Percentiles rank a stretch among this genome's conserved stretches.
Conservation (phyloP, 2,113 vertebrate species). For the Trematomus loennbergii region DNA sequence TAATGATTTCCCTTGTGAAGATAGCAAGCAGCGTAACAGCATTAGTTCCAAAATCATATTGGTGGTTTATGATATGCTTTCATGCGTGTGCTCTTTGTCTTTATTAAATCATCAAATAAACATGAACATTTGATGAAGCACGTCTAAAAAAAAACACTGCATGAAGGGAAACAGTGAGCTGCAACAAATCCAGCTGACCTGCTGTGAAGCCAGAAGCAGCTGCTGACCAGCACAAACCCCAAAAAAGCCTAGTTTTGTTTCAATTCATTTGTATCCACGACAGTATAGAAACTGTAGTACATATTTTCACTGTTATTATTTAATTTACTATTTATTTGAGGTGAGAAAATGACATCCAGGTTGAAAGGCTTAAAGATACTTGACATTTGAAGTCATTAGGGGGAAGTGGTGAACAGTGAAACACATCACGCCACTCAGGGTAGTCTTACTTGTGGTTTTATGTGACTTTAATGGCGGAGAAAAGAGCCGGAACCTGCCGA, state of each 20-base stretch:
- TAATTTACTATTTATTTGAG: conserved; percentile 3
- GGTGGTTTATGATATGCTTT: neutral
- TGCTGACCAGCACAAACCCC: neutral
- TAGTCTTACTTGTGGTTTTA: conserved; percentile 40
- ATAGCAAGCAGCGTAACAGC: neutral
- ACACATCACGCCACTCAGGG: conserved; percentile 16
- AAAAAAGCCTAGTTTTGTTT: neutral
- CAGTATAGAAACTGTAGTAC: neutral
- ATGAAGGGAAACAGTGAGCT: neutral
- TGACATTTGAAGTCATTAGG: conserved; percentile 38
- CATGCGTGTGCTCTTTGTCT: neutral
- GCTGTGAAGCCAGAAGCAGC: neutral
- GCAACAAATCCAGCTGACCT: neutral
- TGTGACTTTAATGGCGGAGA: conserved; percentile 54
- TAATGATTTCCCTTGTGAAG: conserved; percentile 14
- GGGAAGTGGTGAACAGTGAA: conserved; percentile 28
- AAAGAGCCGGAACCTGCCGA: conserved; percentile 38
- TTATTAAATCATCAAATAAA: conserved; percentile 26
- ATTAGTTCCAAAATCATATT: neutral
- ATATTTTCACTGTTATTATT: neutral
- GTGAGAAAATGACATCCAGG: conserved; percentile 6
- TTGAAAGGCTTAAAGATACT: conserved; percentile 5
- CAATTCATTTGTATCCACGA: neutral
- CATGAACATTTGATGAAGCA: conserved; percentile 18
- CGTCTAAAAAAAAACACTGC: neutral